A percentile compares a stretch with the other conserved stretches of the same genome.
These are phyloP conservation scores for Drosophila parvula DNA, from an alignment of 1,140 invertebrate species.

Conservation along the genomic window DNA sequence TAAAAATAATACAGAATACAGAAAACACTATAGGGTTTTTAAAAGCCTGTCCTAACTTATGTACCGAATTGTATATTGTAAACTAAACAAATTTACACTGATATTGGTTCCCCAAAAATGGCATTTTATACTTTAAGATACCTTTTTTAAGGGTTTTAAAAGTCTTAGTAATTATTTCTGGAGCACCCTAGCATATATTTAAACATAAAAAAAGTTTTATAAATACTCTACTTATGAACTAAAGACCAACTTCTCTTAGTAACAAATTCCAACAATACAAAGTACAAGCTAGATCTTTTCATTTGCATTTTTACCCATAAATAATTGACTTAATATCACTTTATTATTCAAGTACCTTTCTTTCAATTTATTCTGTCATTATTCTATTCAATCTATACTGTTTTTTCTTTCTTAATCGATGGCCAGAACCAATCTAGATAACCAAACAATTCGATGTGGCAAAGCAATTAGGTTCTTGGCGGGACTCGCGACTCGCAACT, in stretches of 20 bases:
- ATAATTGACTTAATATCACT: no score
- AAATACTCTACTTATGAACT: background rate
- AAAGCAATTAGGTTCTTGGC: constrained; percentile 24
- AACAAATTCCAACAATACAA: background rate
- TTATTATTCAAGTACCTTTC: background rate
- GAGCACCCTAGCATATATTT: background rate
- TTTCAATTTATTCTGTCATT: background rate
- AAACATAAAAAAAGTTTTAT: background rate
- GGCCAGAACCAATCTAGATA: constrained; percentile 4
- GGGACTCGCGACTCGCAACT: background rate
- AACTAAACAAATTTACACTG: no score
- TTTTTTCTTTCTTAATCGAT: background rate
- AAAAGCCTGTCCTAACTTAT: no score
- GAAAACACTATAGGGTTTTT: background rate
- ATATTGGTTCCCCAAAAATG: no score
- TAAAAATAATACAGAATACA: no score
- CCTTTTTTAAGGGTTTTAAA: no score
- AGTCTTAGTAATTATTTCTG: no score
- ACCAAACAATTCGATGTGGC: constrained; percentile 25
- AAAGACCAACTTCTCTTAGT: background rate
- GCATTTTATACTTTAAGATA: no score
- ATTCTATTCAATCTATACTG: no score
- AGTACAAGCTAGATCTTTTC: background rate
- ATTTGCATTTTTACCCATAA: background rate
- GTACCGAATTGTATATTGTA: no score